Conservation (phyloP, 2,888 invertebrate genomes). For the Gastrophysa polygoni region DNA sequence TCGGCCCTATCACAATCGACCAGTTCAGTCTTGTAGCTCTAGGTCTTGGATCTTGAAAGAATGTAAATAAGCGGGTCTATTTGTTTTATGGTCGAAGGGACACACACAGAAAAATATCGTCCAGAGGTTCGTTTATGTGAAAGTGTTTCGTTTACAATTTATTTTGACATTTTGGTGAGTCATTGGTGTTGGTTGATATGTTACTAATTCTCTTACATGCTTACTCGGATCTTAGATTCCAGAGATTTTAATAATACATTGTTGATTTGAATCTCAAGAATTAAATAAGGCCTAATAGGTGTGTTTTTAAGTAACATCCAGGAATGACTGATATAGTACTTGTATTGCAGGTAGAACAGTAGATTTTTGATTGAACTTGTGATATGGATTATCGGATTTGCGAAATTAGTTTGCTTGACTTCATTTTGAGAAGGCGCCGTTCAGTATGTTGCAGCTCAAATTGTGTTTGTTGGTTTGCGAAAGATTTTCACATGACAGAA, state of each 20-base stretch:
- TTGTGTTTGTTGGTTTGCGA: neutral
- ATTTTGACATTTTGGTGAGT: slow-evolving; percentile 1
- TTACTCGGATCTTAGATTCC: slow-evolving; percentile 54
- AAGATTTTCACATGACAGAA: neutral
- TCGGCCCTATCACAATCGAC: too few relatives aligned
- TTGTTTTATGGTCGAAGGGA: too few relatives aligned
- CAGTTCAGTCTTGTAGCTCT: too few relatives aligned
- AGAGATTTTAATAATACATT: slow-evolving; percentile 58
- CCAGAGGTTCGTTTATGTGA: too few relatives aligned
- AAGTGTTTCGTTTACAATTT: neutral
- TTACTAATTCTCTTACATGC: slow-evolving; percentile 52
- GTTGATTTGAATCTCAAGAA: slow-evolving; percentile 47
- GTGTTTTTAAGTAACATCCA: slow-evolving; percentile 39
- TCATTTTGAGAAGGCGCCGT: neutral
- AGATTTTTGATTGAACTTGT: neutral
- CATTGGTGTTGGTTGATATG: slow-evolving; percentile 35
- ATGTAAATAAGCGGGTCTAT: too few relatives aligned
- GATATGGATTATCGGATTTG: neutral
- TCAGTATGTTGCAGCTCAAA: neutral
- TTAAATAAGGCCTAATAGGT: slow-evolving; percentile 42
- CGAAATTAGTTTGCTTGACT: neutral
- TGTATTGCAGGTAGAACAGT: neutral
- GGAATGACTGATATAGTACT: neutral
- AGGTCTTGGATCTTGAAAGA: too few relatives aligned
- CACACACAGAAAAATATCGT: too few relatives aligned